Evolutionary conservation across 2,888 invertebrate species (phyloP), one percentile per base, ranked within the genome.

Genomic region (Graphium colonna): DNA sequence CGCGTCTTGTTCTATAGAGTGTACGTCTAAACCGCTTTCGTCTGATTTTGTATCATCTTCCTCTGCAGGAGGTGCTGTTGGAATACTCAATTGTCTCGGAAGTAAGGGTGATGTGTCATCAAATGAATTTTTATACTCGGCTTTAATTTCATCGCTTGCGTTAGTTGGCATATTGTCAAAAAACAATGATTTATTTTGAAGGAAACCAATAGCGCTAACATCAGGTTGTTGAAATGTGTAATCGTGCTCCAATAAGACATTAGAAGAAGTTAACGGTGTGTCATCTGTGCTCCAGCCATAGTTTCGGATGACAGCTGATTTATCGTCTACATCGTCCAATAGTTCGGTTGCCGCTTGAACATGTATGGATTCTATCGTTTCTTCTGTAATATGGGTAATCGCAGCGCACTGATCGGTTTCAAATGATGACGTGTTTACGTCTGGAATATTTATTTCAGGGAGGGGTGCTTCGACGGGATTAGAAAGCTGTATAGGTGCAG

Each of bases 1-100:
- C 13, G 89, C 89, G 41, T 89, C 89, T 63, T 78, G 79, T 62
- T 89, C 89, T 60, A 89, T 89, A 2, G 79, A 84, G 45, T 77
- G 76, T 4, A 88, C 88, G 39, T 89, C 89, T 56, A 87, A 61
- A 13, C 84, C 80, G 31, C 77, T 75, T 69, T 77, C 82, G 52
- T 86, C 86, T 1, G 79, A 79, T 60, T 82, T 83, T 0, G 66
- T 62, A 54, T 85, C 83, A 16, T 86, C 82, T 60, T 33, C 33
- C 33, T 81, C 79, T 0, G 63, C 73, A 0, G 79, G 77, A 0
- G 83, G 82, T 8, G 84, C 86, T 9, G 80, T 67, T 0, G 85
- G 83, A 50, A 74, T 61, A 55, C 68, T 79, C 55, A 77, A 69
- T 46, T 78, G 75, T 28, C 67, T 69, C 8, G 74, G 68, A 15